These are phyloP conservation scores for Bambusicola thoracicus DNA, from an alignment of 2,113 vertebrate genomes.

Conservation along the genomic window DNA sequence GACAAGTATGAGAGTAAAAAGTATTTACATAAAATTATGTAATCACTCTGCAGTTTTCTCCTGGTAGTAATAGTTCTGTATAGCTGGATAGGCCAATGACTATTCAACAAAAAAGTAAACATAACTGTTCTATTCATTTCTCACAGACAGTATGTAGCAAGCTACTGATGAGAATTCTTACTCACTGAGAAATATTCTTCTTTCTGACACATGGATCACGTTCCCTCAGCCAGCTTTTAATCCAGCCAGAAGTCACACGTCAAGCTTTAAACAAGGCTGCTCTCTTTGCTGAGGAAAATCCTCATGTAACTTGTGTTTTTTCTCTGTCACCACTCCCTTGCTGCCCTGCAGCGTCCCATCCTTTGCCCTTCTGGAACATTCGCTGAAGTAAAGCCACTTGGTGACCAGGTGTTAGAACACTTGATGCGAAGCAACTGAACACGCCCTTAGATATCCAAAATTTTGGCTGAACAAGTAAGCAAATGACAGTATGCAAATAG, in stretches of 20 bases:
- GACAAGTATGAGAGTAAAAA: not conserved
- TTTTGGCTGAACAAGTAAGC: not conserved
- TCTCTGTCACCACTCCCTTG: not conserved
- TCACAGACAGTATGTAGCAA: not conserved
- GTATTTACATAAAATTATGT: not conserved
- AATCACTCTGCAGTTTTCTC: not conserved
- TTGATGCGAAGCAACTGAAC: not conserved
- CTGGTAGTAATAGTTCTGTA: not conserved
- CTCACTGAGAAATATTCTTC: not conserved
- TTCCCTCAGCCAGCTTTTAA: not conserved
- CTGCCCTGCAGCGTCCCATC: not conserved
- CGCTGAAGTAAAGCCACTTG: not conserved
- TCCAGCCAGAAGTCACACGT: not conserved
- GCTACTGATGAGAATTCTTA: not conserved
- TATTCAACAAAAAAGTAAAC: not conserved
- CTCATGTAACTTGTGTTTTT: rapidly evolving
- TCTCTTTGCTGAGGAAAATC: not conserved
- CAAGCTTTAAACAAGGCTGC: not conserved
- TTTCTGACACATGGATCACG: not conserved
- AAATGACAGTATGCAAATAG: not conserved
- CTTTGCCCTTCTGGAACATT: not conserved
- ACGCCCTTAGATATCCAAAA: not conserved
- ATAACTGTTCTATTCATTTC: not conserved
- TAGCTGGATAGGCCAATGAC: not conserved
- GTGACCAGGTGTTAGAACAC: not conserved